Conservation (phyloP, 2,888 invertebrate genomes). For the Alcis repandata region DNA sequence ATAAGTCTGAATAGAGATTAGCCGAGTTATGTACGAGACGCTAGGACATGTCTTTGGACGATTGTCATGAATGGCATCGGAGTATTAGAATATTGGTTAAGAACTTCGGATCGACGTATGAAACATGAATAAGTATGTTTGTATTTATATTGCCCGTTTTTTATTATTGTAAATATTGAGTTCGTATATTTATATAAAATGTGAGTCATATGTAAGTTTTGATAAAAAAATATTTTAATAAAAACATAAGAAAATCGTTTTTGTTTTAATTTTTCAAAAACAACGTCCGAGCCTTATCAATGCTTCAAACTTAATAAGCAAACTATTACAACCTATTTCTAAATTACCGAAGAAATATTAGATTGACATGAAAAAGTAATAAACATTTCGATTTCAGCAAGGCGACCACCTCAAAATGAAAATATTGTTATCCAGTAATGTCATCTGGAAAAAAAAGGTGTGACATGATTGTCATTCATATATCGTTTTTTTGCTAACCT, state of each 20-base stretch:
- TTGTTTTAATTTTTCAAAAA: slow-evolving; percentile 18
- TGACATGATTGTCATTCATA: slow-evolving; percentile 84
- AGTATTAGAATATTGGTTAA: background rate
- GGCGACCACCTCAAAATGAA: slow-evolving; percentile 80
- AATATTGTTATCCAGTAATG: slow-evolving; percentile 83
- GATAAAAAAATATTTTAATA: slow-evolving; percentile 22
- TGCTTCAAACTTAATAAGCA: too few relatives aligned
- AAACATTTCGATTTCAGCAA: slow-evolving; percentile 74
- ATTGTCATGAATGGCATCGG: background rate
- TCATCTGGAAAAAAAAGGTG: slow-evolving; percentile 86
- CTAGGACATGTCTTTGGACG: background rate
- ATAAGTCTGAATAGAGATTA: slow-evolving; percentile 6
- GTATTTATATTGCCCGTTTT: slow-evolving; percentile 26
- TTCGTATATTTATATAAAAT: background rate
- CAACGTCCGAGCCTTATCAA: background rate
- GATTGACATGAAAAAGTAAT: slow-evolving; percentile 49
- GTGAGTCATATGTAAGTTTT: background rate
- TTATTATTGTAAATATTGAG: slow-evolving; percentile 14
- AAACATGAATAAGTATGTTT: slow-evolving; percentile 14
- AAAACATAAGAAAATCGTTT: slow-evolving; percentile 29
- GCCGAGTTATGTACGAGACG: background rate
- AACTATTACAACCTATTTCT: slow-evolving; percentile 11
- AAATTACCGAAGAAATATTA: background rate
- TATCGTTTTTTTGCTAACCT: slow-evolving; percentile 86
- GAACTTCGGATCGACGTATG: background rate